Evolutionary conservation across 2,888 invertebrate genomes (phyloP), one percentile per base, ranked within the genome.

Genomic region (Lacanobia oleracea): DNA sequence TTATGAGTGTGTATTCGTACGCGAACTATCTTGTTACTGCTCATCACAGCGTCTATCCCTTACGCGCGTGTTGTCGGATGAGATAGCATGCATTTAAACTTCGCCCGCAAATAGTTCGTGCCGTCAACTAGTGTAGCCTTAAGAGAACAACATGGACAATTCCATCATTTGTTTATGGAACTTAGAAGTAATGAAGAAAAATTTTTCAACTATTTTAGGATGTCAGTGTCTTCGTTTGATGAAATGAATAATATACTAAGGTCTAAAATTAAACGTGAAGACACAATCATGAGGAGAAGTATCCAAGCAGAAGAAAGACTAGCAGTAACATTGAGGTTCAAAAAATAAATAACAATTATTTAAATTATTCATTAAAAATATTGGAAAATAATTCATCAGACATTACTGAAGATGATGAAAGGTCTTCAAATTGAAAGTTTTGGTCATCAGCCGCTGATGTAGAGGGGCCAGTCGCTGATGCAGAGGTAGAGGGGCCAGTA

Each of bases 321-420:
- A 75, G 77, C 77, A 68, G 72, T 79, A 73, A 82, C 79, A 78
- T 72, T 79, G 68, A 80, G 83, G 77, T 78, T 62, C 1, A 23
- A 43, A 54, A 43, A 62, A 62, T 50, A 33, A 14, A 50, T n/a
- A 48, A 7, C 45, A 50, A 62, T 51, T 63, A 51, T 51, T 53
- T 5, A 51, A 37, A 75, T 77, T 78, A 79, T 82, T 75, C 75
- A 77, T 81, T 70, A 73, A 82, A 82, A 77, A 82, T 76, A 79
- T 80, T 79, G 60, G 75, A 71, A 68, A 64, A 43, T 66, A 77
- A 1, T 9, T 81, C 78, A 80, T 76, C 78, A 12, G 80, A 81
- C 76, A 79, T 72, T 72, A 79, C 79, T 61, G 73, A 78, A 69
- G 60, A 81, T 74, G 75, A 76, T 75, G 77, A 74, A 79, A 79